Percentiles rank a stretch among this genome's conserved stretches.
phyloP scores from a whole-genome alignment of 2,113 vertebrate genomes.

The Pterocles gutturalis region DNA sequence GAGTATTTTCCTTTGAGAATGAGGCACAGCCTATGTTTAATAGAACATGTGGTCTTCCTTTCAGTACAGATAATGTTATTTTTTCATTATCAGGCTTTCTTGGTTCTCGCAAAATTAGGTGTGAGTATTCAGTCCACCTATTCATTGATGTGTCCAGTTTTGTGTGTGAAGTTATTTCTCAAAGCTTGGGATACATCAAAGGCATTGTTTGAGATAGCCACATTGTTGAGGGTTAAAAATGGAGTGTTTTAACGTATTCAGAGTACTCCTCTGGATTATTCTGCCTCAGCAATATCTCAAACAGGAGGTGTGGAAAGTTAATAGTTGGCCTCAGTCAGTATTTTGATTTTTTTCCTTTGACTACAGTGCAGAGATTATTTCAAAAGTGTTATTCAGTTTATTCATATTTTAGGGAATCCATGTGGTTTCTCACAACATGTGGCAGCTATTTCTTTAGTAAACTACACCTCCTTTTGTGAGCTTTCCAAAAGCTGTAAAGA shows the following conservation, averaged over 20 bases:
- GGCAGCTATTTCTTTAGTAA: not conserved
- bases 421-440: not conserved
- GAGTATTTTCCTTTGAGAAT: not conserved
- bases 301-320: not conserved
- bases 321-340: not conserved
- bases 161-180: not conserved
- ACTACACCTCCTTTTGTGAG: not conserved
- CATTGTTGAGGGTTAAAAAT: not conserved
- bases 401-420: not conserved
- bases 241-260: not conserved
- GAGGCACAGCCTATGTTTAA: not conserved
- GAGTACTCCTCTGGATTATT: not conserved
- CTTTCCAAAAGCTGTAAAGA: not conserved
- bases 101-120: not conserved
- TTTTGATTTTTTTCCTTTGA: not conserved
- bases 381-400: not conserved
- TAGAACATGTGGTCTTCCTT: not conserved
- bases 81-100: not conserved
- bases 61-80: not conserved
- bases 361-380: not conserved
- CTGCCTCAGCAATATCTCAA: not conserved
- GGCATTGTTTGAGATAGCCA: not conserved
- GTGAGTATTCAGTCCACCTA: not conserved
- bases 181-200: not conserved
- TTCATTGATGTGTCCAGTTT: not conserved